Base-by-base conservation (phyloP, 2,797 vertebrate species). In the Meriones psammophilus region DNA sequence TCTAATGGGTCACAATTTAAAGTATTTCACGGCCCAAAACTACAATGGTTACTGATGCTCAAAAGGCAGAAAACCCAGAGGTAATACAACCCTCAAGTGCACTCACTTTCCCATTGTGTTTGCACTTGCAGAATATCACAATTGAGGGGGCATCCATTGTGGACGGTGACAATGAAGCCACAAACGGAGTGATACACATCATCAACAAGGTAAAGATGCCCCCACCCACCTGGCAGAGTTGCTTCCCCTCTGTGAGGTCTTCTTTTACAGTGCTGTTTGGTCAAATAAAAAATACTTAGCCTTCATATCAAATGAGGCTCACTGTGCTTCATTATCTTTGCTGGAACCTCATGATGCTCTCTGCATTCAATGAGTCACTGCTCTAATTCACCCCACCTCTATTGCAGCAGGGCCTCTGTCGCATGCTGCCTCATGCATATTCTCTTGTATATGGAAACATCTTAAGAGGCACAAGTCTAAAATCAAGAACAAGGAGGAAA, bases 161-260 rank as follows among this genome's bases (percentile, higher is more conserved):
- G 12, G 96, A 98, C 0, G 93, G 99, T 0, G 98, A 99, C 89
- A 98, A 99, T 0, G 96, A 98, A 2, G 99, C 99, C 78, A 99
- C 99, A 5, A 99, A 99, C 0, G 99, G 99, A 24, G 87, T 99
- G 95, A 99, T 99, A 87, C 99, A 99, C 4, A 9, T 99, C 66
- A 99, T 99, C 20, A 98, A 99, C 94, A 99, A 99, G 99, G 99
- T 99, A 98, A 8, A 0, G 2, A 3, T 39, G 24, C 5, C 0
- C 0, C 18, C 46, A 5, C 14, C 42, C 3, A 26, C 0, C 4
- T 26, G 0, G 12, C 2, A 28, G 71, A 26, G 8, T 13, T 33
- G 46, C 39, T 42, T 50, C 74, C 30, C 6, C 30, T 42, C 36
- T 33, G 46, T 39, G 60, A 26, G 39, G 26, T 46, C 56, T 42